These are phyloP conservation scores for Leptopilina myrica DNA, from an alignment of 2,888 invertebrate genomes.

Conservation along the genomic window DNA sequence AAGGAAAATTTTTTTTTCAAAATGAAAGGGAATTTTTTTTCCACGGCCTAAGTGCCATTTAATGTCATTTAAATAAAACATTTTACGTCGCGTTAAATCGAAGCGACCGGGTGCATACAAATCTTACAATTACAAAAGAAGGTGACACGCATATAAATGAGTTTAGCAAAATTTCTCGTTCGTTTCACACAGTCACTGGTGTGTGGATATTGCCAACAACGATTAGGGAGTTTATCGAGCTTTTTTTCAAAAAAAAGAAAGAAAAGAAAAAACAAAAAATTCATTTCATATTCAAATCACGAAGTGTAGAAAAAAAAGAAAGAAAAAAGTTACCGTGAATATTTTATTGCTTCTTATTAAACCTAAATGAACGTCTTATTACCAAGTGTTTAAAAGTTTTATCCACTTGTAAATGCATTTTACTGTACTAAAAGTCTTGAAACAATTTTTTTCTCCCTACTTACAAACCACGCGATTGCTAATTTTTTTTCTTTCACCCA, in stretches of 20 bases:
- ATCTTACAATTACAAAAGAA: constrained; percentile 49
- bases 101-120: constrained; percentile 49
- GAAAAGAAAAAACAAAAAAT: not conserved
- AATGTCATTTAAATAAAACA: constrained; percentile 39
- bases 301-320: not conserved
- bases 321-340: constrained; percentile 1
- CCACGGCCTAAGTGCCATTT: constrained; percentile 26
- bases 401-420: not conserved
- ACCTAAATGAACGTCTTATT: constrained; percentile 15
- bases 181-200: not conserved
- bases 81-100: constrained; percentile 36
- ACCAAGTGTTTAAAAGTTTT: not conserved
- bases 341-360: constrained; percentile 37
- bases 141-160: constrained; percentile 47
- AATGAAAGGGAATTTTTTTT: constrained; percentile 1
- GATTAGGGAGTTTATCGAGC: constrained; percentile 38
- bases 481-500: too few relatives aligned
- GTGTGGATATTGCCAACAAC: constrained; percentile 30
- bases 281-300: not conserved
- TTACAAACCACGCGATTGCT: too few relatives aligned
- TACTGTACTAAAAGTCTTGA: not conserved
- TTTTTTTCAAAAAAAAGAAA: not conserved
- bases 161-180: constrained; percentile 30
- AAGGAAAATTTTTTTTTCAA: not conserved
- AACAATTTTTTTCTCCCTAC: too few relatives aligned